These are phyloP conservation scores for Caenorhabditis latens DNA, from an alignment of 1,140 invertebrate species.

Conservation along the genomic window DNA sequence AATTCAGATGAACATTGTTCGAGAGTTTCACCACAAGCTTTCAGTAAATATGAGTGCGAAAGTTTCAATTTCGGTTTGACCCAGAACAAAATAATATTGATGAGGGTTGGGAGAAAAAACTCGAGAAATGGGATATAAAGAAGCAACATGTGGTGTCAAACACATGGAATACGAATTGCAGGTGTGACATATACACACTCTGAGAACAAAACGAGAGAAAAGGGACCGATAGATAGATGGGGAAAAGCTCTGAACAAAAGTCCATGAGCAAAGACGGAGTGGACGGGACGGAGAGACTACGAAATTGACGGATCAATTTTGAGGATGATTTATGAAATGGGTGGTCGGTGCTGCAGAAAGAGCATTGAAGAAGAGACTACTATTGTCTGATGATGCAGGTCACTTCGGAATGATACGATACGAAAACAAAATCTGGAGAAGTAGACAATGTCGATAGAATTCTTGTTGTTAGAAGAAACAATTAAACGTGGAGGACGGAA, in stretches of 20 bases:
- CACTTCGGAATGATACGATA: not conserved
- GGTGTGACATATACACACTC: constrained; percentile 26
- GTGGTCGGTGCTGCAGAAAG: constrained; percentile 3
- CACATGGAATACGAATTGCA: constrained; percentile 33
- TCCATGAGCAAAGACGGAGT: constrained; percentile 35
- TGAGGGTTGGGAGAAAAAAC: constrained; percentile 23
- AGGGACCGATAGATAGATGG: constrained; percentile 18
- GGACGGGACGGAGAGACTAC: constrained; percentile 19
- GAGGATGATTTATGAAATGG: constrained; percentile 53
- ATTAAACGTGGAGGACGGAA: constrained; percentile 19
- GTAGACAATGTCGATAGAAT: not conserved
- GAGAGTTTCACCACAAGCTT: too few species aligned
- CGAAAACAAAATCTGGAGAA: not conserved
- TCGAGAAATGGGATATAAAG: not conserved
- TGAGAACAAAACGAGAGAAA: constrained; percentile 30
- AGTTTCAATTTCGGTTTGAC: too few species aligned
- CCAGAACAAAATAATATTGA: not conserved
- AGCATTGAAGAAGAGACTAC: not conserved
- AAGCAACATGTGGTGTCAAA: constrained; percentile 47
- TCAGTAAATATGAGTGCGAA: too few species aligned
- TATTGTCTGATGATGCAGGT: not conserved
- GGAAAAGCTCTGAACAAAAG: not conserved
- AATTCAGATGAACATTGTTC: too few species aligned
- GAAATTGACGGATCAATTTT: constrained; percentile 50
- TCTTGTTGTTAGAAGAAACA: constrained; percentile 8